Conservation (phyloP, 2,888 invertebrate genomes). For the Odontomyia ornata region DNA sequence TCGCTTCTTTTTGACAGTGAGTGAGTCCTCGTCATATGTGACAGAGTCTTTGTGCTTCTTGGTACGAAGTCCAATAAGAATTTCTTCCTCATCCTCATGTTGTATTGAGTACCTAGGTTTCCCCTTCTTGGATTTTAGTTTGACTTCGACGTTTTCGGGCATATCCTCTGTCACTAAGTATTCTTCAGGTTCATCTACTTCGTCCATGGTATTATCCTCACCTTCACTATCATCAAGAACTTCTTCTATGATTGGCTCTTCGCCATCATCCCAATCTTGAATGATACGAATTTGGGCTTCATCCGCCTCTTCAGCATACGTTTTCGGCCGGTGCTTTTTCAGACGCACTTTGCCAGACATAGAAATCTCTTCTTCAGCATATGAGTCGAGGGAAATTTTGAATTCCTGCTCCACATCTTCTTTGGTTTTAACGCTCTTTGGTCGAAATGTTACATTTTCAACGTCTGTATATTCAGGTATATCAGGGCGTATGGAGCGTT, state of each 20-base stretch:
- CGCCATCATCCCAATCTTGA: constrained; percentile 70
- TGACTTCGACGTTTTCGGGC: constrained; percentile 64
- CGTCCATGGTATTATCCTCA: constrained; percentile 67
- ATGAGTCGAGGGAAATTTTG: constrained; percentile 83
- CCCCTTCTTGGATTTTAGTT: constrained; percentile 63
- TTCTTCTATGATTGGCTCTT: constrained; percentile 70
- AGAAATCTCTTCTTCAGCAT: constrained; percentile 87
- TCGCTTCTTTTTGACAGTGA: constrained; percentile 75
- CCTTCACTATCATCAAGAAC: constrained; percentile 69
- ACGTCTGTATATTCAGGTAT: constrained; percentile 78
- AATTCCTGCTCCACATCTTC: constrained; percentile 92
- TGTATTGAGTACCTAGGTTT: constrained; percentile 68
- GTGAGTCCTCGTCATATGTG: constrained; percentile 71
- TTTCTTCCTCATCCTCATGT: constrained; percentile 69
- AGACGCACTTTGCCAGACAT: constrained; percentile 85
- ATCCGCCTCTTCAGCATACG: constrained; percentile 79
- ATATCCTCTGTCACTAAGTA: constrained; percentile 69
- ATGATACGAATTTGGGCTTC: constrained; percentile 78
- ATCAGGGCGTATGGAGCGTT: constrained; percentile 71
- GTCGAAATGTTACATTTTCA: constrained; percentile 82
- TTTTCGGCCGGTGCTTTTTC: constrained; percentile 76
- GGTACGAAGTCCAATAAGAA: constrained; percentile 66
- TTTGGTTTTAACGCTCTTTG: constrained; percentile 78
- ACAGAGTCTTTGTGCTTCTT: constrained; percentile 65
- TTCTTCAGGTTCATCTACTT: constrained; percentile 65